phyloP scores from a whole-genome alignment of 1,140 invertebrate genomes.

The Papilio xuthus region DNA sequence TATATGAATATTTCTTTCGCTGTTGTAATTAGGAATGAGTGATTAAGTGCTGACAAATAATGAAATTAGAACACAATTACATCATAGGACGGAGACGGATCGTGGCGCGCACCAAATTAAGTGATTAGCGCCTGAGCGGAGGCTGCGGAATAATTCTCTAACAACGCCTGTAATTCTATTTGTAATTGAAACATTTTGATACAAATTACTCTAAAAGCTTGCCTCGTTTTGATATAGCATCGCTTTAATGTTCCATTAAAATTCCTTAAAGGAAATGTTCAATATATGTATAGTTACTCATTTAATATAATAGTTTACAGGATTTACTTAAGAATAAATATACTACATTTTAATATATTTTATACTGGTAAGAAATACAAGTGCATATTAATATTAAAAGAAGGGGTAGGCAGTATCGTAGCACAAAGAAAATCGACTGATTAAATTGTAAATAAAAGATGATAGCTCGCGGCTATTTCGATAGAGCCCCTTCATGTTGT shows the following conservation, averaged over 20 bases:
- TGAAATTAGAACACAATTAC: slow-evolving; percentile 29
- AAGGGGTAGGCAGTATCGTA: slow-evolving; percentile 3
- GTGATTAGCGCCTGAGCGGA: slow-evolving; percentile 27
- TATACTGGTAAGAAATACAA: not conserved
- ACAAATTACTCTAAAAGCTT: slow-evolving; percentile 10
- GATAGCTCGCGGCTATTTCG: slow-evolving; percentile 24
- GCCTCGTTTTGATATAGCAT: not conserved
- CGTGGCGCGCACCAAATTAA: slow-evolving; percentile 11
- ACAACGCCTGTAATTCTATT: slow-evolving; percentile 14
- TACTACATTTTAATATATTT: not conserved
- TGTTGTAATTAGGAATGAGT: not conserved
- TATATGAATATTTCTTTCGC: not conserved
- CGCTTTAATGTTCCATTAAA: not conserved
- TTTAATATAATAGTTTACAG: not conserved
- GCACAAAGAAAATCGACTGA: slow-evolving; percentile 26
- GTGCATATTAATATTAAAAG: slow-evolving; percentile 1
- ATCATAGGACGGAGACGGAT: slow-evolving; percentile 18
- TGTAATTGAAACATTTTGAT: slow-evolving; percentile 15
- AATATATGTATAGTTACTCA: too few relatives aligned
- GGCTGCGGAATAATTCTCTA: slow-evolving; percentile 22
- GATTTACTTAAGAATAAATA: not conserved
- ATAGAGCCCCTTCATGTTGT: slow-evolving; percentile 27
- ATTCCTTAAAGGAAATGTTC: not conserved
- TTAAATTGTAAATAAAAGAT: slow-evolving; percentile 39
- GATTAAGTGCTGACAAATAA: slow-evolving; percentile 14